Evolutionary conservation across 2,113 vertebrate species (phyloP), one percentile per base, ranked within the genome.

Genomic region (Oryzias celebensis): DNA sequence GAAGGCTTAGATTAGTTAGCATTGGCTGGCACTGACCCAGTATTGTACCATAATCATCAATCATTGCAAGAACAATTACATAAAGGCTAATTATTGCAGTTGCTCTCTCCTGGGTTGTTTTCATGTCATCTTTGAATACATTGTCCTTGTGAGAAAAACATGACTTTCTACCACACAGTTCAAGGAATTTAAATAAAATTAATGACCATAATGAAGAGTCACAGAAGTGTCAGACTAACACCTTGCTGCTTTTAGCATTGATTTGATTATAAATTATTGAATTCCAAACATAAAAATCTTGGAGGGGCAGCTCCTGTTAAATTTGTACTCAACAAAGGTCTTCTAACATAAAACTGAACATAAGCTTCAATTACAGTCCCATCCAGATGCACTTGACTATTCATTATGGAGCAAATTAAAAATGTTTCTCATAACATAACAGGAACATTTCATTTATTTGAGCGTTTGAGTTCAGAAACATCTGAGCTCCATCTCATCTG

Each of bases 321-420:
- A 36, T 36, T 10, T 36, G 36, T 36, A 3, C 36, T 36, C 8
- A 12, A 36, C 36, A 10, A 10, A 36, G 2, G 36, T 36, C 22
- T 17, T 28, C 15, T 15, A 5, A 53, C 15, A 7, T 28, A 1
- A 53, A 17, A 53, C 13, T 8, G 16, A 53, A 53, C 7, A 15
- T 17, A 2, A n/a, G 18, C 17, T 0, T 22, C 5, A 2, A 48
- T 54, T 50, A 28, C 13, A 54, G 48, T 62, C 3, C 8, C 15
- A 20, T 54, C 2, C 44, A 54, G 1, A 54, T 0, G 13, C 0
- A n/a, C 10, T 36, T 36, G 17, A 2, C 31, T 36, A 14, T 8
- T 69, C 59, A 64, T 7, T 15, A 60, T n/a, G 10, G n/a, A 47
- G 45, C 17, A 18, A 47, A 47, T 47, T 36, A 36, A 36, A 28